Evolutionary conservation across 2,888 invertebrate genomes (phyloP), one percentile per base, ranked within the genome.

Genomic region (Lathronympha strigana): DNA sequence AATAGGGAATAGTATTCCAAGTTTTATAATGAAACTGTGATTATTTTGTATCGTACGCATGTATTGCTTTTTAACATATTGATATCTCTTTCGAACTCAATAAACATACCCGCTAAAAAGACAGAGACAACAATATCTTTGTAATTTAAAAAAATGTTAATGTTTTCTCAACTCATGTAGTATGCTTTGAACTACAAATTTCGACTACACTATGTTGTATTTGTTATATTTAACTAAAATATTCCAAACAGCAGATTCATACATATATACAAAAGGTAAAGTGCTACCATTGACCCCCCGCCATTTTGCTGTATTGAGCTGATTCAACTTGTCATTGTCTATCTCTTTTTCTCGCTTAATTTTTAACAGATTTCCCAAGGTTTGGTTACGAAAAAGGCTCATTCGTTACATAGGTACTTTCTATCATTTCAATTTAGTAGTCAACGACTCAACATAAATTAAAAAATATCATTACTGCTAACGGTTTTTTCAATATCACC

Each of bases 291-390:
- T 66, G 61, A 61, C 60, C 54, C 53, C 60, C 21, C 54, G 38
- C 15, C 61, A 61, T 28, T 15, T 58, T 40, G 57, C 33, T 17
- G 66, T 66, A 66, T 66, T 66, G 66, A 66, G 40, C 66, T 54
- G 66, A 47, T 63, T 63, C 28, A 31, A 25, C 51, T 67, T 72
- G 79, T 72, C 33, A 53, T 82, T 71, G 77, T 72, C 82, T 76
- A 74, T 84, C 85, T 79, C 80, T 78, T 75, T 84, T 72, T 13
- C 63, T 38, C 36, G 9, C 4, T 33, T 3, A 15, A 9, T 23
- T 54, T 54, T 61, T 38, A 38, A 2, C 11, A 23, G 2, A 6
- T 40, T 36, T 54, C 31, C 5, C 9, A 13, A 3, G 8, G 8
- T 49, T 38, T 49, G 2, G 8, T 38, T 17, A 11, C 6, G 2